Base-by-base conservation (phyloP, 2,113 vertebrate species). In the Otus sunia region DNA sequence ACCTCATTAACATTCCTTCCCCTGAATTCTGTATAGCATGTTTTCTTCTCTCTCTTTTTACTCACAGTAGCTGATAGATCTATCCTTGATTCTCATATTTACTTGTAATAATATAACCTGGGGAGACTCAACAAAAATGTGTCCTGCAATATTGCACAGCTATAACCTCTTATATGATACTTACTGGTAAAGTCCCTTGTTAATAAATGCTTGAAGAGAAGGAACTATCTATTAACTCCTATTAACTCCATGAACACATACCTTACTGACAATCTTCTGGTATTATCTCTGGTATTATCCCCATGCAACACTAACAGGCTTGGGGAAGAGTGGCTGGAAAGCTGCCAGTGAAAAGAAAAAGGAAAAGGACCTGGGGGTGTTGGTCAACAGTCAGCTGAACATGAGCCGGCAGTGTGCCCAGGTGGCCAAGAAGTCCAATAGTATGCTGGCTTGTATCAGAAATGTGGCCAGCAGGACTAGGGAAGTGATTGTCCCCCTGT, bases 1-100 rank as follows among this genome's bases (percentile, higher is more conserved):
- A 81, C 6, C 30, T 88, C 62, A 92, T 96, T 95, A 95, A 81
- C 49, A 91, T 96, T 81, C 92, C n/a, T 92, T 94, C 39, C 45
- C 43, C 45, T 82, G 49, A 87, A 90, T 41, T 84, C 43, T 45
- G 7, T 64, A 27, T 15, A 71, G 18, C 19, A 67, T 14, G 15
- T 74, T 47, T 63, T 79, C 75, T 52, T 36, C 15, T 2, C 8
- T 18, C 9, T 30, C 16, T 69, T 80, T 94, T 88, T 86, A 13
- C 49, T 56, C 56, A 62, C 15, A 87, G 72, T 12, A 81, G 36
- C 26, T 84, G 39, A 72, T 16, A 92, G 55, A 88, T 36, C 10
- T 80, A 47, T 63, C 23, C 23, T 43, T 80, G 53, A 43, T 85
- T 81, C 30, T 45, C 21, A 22, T 32, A 60, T 62, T 88, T 73